Evolutionary conservation across 2,113 vertebrate species (phyloP).

Genomic region (western clawed frog (Xenopus tropicalis)): DNA sequence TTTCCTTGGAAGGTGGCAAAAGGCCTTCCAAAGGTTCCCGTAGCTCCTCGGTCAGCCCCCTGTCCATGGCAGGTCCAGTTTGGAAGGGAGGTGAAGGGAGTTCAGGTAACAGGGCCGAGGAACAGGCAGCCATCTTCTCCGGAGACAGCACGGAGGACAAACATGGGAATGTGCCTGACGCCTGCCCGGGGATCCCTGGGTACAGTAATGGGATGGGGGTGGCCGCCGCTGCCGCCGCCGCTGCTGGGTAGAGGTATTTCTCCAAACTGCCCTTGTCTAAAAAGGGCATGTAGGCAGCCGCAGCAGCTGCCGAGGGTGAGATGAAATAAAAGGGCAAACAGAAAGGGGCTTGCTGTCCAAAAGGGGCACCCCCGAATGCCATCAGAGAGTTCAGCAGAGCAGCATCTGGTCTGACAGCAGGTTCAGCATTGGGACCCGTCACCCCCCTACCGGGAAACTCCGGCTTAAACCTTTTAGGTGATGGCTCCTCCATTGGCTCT

Average conservation of each 20-base stretch:
- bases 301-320: conserved; percentile 76
- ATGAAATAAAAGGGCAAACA: conserved; percentile 91
- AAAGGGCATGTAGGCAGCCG: conserved; percentile 82
- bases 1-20: conserved; percentile 52
- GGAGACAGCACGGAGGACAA: conserved; percentile 57
- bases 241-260: conserved; percentile 78
- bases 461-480: conserved; percentile 74
- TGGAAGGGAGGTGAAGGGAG: conserved; percentile 43
- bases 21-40: conserved; percentile 53
- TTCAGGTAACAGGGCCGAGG: conserved; percentile 53
- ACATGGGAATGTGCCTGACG: conserved; percentile 69
- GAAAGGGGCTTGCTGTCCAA: conserved; percentile 80
- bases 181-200: conserved; percentile 45
- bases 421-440: conserved; percentile 40
- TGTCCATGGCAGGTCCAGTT: conserved; percentile 37
- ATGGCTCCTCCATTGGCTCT: conserved; percentile 77
- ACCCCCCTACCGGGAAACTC: conserved; percentile 35
- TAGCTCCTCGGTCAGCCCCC: conserved; percentile 50
- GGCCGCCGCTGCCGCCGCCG: conserved; percentile 56
- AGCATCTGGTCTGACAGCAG: conserved; percentile 63
- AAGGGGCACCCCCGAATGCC: conserved; percentile 67
- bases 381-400: conserved; percentile 81
- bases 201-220: conserved; percentile 81
- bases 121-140: conserved; percentile 54
- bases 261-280: conserved; percentile 83